Base-by-base conservation (phyloP, 2,888 invertebrate species). In the Drosophila monieri region DNA sequence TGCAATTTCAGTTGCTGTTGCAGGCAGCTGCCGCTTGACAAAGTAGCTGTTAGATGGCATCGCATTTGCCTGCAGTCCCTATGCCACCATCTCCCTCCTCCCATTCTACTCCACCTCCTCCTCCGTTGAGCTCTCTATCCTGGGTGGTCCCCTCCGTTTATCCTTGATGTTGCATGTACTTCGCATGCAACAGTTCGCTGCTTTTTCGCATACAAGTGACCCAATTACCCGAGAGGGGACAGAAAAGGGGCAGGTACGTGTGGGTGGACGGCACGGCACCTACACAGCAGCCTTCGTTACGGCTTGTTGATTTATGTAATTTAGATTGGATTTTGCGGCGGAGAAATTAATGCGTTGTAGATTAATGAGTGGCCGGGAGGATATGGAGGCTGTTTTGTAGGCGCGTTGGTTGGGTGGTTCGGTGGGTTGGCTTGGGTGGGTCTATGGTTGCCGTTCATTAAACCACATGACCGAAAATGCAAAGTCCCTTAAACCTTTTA, bases 121-220 rank as follows among this genome's bases (percentile, higher is more conserved):
- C 10, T 12, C 10, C 10, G 4, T 4, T 12, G 12, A 4, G 4
- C 0, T 12, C 12, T 1, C 12, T n/a, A n/a, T 35, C 35, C 35
- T 35, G 35, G 35, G 6, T 35, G 35, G 35, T 35, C n/a, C 35
- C 35, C 35, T 35, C 35, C 35, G 35, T 35, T 35, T 35, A 35
- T 35, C 25, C 72, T 61, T 32, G 25, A 64, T 64, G 64, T 68
- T 54, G 48, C 69, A 61, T 72, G 76, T 64, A 76, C 59, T 68
- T 76, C 62, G 84, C 73, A 88, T 83, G 81, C 81, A 83, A 83
- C 81, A 83, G 81, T 88, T 83, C 81, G 87, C 87, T 75, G 81
- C 87, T 85, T 86, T 88, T 83, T 83, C 88, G 84, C 80, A 87
- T 88, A 80, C 85, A 87, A 83, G 88, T 88, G 80, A 84, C 80